These are phyloP conservation scores for Thymelicus sylvestris DNA, from an alignment of 2,888 invertebrate genomes.

Conservation along the genomic window DNA sequence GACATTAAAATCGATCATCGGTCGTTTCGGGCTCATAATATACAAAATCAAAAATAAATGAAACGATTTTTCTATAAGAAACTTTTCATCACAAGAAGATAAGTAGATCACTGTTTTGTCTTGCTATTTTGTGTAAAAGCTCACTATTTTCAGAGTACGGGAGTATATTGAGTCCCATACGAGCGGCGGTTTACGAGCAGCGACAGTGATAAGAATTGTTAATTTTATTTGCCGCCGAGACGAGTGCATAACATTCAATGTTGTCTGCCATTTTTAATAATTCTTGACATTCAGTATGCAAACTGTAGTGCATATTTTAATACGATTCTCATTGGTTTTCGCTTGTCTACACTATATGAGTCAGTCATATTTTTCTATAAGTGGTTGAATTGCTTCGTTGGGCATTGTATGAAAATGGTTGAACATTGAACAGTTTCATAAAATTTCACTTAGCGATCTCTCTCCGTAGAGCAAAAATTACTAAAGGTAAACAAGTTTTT, in stretches of 20 bases:
- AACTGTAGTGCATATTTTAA: neutral
- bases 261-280: constrained; percentile 38
- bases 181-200: constrained; percentile 64
- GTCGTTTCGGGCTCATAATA: too few species aligned
- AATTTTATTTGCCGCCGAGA: constrained; percentile 64
- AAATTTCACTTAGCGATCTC: too few species aligned
- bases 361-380: neutral
- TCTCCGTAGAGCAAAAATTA: too few species aligned
- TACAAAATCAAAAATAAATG: too few species aligned
- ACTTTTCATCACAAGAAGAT: too few species aligned
- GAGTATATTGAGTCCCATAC: constrained; percentile 44
- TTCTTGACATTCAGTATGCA: neutral
- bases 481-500: too few species aligned
- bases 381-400: too few species aligned
- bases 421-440: too few species aligned
- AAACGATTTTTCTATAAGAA: too few species aligned
- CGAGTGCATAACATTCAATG: constrained; percentile 60
- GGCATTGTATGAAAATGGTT: too few species aligned
- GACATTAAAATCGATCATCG: too few species aligned
- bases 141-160: constrained; percentile 30
- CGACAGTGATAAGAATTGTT: constrained; percentile 78
- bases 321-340: neutral
- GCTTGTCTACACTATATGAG: neutral
- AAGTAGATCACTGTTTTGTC: too few species aligned
- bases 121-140: neutral